phyloP scores from a whole-genome alignment of 2,888 invertebrate species.

The Bombylius discolor region DNA sequence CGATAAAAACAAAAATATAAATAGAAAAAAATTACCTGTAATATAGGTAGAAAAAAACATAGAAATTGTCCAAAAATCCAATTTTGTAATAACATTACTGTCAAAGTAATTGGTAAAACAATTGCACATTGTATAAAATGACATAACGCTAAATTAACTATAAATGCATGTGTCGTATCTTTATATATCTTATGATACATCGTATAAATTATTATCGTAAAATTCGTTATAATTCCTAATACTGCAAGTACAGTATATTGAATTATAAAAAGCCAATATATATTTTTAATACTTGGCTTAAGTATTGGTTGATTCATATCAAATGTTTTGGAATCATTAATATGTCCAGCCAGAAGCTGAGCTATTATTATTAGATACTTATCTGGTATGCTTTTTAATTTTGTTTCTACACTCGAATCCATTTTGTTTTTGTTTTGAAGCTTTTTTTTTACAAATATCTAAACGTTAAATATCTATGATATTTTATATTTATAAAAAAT shows the following conservation, averaged over 20 bases:
- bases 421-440: too few relatives aligned
- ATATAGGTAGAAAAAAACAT: conserved; percentile 58
- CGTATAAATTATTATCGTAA: conserved; percentile 44
- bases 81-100: conserved; percentile 54
- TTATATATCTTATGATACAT: conserved; percentile 41
- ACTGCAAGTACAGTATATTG: conserved; percentile 46
- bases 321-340: conserved; percentile 27
- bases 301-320: conserved; percentile 45
- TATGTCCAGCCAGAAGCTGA: conserved; percentile 26
- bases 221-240: conserved; percentile 45
- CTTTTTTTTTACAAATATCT: too few relatives aligned
- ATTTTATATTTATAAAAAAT: too few relatives aligned
- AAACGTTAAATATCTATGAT: too few relatives aligned
- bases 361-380: conserved; percentile 30
- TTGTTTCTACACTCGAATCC: conserved; percentile 12
- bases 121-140: conserved; percentile 52
- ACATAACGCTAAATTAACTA: conserved; percentile 52
- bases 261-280: conserved; percentile 49
- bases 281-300: conserved; percentile 41
- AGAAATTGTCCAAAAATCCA: conserved; percentile 60
- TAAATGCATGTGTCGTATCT: conserved; percentile 51
- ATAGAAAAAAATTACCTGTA: conserved; percentile 43
- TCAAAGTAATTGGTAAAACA: conserved; percentile 54
- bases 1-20: background rate
- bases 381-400: conserved; percentile 29